Percentiles rank a stretch among this genome's conserved stretches.
Conservation (phyloP, 2,113 vertebrate genomes). For the Miniopterus natalensis region DNA sequence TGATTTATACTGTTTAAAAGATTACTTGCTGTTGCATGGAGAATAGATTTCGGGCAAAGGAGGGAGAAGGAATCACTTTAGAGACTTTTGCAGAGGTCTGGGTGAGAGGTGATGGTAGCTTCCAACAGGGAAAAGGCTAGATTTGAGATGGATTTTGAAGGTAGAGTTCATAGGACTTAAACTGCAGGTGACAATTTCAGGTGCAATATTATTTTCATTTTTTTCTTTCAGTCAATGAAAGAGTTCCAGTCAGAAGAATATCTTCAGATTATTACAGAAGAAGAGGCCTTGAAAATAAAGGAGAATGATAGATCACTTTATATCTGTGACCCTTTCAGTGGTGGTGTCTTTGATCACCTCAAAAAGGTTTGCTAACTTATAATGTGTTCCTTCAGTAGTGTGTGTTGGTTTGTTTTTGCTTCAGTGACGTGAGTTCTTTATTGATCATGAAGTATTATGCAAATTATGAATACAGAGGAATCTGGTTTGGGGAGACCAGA, state of each 20-base stretch:
- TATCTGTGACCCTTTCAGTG: conserved; percentile 94
- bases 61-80: neutral
- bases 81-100: neutral
- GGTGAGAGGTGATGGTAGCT: neutral
- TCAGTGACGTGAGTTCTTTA: neutral
- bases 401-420: neutral
- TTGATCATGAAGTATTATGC: neutral
- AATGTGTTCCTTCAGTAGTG: neutral
- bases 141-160: conserved; percentile 43
- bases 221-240: conserved; percentile 92
- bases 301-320: conserved; percentile 96
- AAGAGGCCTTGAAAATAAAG: conserved; percentile 89
- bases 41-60: neutral
- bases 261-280: conserved; percentile 92
- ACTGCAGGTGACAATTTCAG: neutral
- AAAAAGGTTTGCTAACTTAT: conserved; percentile 88
- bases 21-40: neutral
- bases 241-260: conserved; percentile 96
- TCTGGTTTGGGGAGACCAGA: neutral
- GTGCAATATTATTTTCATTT: neutral
- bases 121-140: neutral
- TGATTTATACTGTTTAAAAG: conserved; percentile 41
- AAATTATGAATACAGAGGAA: conserved; percentile 1
- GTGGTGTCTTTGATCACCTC: conserved; percentile 93
- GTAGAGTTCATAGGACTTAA: neutral